Evolutionary conservation across 2,888 invertebrate genomes (phyloP), one percentile per base, ranked within the genome.

Genomic region (Melanostoma mellinum): DNA sequence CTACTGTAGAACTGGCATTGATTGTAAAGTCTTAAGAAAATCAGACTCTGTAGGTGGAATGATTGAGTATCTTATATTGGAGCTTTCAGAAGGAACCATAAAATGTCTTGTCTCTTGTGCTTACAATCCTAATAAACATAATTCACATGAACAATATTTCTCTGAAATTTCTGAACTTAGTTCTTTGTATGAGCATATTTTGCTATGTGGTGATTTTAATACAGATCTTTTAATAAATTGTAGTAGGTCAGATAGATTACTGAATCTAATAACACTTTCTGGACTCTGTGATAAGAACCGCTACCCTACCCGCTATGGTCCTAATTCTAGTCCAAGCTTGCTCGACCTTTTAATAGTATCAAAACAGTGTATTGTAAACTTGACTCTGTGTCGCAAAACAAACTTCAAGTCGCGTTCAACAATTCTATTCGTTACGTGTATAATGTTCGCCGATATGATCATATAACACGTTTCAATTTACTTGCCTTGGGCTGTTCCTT

Each of bases 51-150:
- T 35, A 36, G 35, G 6, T 10, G 35, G 30, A 6, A 5, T n/a
- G 35, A 53, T 53, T 10, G 35, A 53, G 35, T 53, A 53, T 53
- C 53, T 53, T 53, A 53, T 52, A 35, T 6, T 53, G 6, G 53
- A 53, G 36, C 3, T 36, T 2, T 35, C 53, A 30, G 30, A 53
- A 53, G 35, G 36, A 8, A 6, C 30, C 4, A 36, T 36, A 10
- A 53, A 53, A 10, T 53, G 53, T 30, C n/a, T 53, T 53, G 53
- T 53, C 3, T 35, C 53, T 36, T 35, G 53, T 36, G 36, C 53
- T 6, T 53, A 52, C 8, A 52, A 52, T 52, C 50, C 50, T 8
- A 52, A 33, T 9, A 48, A 30, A 52, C 8, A 9, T 33, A 3
- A 52, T 32, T 33, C 33, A 6, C 33, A 9, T 32, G 33, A 33